Conservation (phyloP, 2,113 vertebrate genomes). For the Sebastes schlegelii region DNA sequence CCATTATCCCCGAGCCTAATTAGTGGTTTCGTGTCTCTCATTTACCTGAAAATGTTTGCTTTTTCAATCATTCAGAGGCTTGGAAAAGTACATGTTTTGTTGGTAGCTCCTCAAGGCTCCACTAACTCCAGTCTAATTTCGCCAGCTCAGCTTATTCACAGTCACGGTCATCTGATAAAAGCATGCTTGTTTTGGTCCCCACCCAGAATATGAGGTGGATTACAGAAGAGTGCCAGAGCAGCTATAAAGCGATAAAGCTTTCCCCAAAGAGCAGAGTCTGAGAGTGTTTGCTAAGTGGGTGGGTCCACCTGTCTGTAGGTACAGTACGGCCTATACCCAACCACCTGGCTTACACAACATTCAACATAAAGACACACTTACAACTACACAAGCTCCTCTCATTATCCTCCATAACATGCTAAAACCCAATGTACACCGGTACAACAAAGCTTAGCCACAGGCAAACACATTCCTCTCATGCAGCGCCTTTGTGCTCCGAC, state of each 20-base stretch:
- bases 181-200: conserved; percentile 78
- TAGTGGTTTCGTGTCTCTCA: conserved; percentile 70
- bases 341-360: conserved; percentile 57
- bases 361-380: conserved; percentile 57
- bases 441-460: conserved; percentile 59
- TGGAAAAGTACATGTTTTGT: conserved; percentile 74
- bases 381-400: conserved; percentile 56
- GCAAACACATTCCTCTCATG: conserved; percentile 66
- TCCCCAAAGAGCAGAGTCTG: conserved; percentile 68
- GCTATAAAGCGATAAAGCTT: conserved; percentile 77
- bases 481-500: conserved; percentile 62
- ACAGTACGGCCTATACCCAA: conserved; percentile 33
- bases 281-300: conserved; percentile 76
- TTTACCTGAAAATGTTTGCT: conserved; percentile 76
- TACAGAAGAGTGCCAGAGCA: conserved; percentile 69
- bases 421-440: conserved; percentile 68
- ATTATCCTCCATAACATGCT: conserved; percentile 59
- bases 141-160: conserved; percentile 70
- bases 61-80: conserved; percentile 68
- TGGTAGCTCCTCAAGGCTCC: conserved; percentile 46
- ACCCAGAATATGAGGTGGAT: conserved; percentile 73
- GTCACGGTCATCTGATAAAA: conserved; percentile 79
- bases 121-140: conserved; percentile 55
- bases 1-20: conserved; percentile 74
- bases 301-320: conserved; percentile 66